phyloP scores from a whole-genome alignment of 2,797 vertebrate genomes.

The Myotis myotis region DNA sequence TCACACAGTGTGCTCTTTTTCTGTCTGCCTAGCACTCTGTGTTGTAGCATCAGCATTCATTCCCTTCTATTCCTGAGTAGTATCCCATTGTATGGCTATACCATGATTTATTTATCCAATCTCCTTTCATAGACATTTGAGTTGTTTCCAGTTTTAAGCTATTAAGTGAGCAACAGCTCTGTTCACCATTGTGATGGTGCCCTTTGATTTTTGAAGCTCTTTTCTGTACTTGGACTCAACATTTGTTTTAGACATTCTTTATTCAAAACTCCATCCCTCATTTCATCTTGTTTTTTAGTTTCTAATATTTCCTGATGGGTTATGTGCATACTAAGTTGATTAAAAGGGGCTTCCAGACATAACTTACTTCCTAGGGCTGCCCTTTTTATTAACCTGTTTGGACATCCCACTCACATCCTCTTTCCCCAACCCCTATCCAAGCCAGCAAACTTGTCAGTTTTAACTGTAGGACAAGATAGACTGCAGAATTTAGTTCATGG shows the following conservation, averaged over 20 bases:
- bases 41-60: background rate
- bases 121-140: slow-evolving; percentile 6
- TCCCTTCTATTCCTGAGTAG: background rate
- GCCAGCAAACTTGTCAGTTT: slow-evolving; percentile 11
- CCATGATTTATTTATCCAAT: slow-evolving; percentile 21
- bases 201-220: slow-evolving; percentile 13
- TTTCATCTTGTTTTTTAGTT: slow-evolving; percentile 34
- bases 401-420: background rate
- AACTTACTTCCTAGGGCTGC: background rate
- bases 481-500: slow-evolving; percentile 33
- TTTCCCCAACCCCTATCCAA: background rate
- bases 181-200: background rate
- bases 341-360: slow-evolving; percentile 17
- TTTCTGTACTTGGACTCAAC: slow-evolving; percentile 30
- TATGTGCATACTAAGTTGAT: background rate
- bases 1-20: slow-evolving; percentile 15
- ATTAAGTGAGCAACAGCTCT: background rate
- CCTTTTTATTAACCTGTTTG: background rate
- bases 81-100: slow-evolving; percentile 1
- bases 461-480: slow-evolving; percentile 24
- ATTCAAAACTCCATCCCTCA: slow-evolving; percentile 6
- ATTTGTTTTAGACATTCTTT: slow-evolving; percentile 25
- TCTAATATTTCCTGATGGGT: slow-evolving; percentile 13
- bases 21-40: slow-evolving; percentile 1
- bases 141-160: slow-evolving; percentile 11